A percentile compares a stretch with the other conserved stretches of the same genome.
Conservation (phyloP, 2,888 invertebrate species). For the Strigamia transsilvanica region DNA sequence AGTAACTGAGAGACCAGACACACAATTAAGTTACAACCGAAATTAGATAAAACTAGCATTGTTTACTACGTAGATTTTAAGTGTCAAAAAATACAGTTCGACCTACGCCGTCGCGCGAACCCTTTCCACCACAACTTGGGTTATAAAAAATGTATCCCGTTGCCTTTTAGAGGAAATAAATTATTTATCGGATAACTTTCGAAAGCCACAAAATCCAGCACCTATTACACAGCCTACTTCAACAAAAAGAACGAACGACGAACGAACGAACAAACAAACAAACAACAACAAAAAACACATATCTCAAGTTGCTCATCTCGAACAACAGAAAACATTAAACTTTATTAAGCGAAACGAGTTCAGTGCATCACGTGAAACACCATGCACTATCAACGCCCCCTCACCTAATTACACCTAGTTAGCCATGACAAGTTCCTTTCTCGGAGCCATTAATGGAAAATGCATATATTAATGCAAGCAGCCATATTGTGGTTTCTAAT, state of each 20-base stretch:
- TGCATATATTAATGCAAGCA: constrained; percentile 40
- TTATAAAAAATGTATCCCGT: constrained; percentile 1
- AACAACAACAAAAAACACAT: constrained; percentile 1
- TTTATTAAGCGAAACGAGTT: constrained; percentile 38
- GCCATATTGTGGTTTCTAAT: constrained; percentile 46
- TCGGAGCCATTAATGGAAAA: constrained; percentile 29
- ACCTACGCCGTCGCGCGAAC: neutral
- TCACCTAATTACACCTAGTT: constrained; percentile 42
- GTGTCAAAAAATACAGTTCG: neutral
- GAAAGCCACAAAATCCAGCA: neutral
- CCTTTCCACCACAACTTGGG: neutral
- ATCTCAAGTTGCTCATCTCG: neutral
- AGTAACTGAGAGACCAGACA: no score
- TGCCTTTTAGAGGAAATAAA: neutral
- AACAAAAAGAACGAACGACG: neutral
- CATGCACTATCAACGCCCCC: neutral
- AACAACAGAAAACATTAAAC: neutral
- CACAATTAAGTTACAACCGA: no score
- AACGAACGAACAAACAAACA: neutral
- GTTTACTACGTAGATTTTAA: no score
- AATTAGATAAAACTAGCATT: no score
- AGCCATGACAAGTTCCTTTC: constrained; percentile 32
- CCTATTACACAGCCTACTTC: neutral
- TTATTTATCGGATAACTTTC: neutral
- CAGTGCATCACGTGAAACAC: constrained; percentile 13